Conservation (phyloP, 2,797 vertebrate species). For the Scleropages formosus region DNA sequence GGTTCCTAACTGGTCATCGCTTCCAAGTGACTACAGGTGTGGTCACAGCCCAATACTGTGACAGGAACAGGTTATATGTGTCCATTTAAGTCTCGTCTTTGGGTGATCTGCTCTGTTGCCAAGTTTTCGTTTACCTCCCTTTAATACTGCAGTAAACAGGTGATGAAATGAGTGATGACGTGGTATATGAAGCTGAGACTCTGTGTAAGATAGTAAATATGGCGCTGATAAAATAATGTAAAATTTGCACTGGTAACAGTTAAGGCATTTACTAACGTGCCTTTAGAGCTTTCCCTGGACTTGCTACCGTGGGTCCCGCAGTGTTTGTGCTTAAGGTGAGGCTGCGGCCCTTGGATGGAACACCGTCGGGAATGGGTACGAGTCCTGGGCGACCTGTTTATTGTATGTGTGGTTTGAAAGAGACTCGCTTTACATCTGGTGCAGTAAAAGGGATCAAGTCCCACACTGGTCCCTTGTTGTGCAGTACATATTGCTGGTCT, state of each 20-base stretch:
- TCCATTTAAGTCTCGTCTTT: not conserved
- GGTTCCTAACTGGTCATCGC: not conserved
- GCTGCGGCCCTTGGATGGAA: conserved; percentile 10
- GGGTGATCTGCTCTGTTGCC: not conserved
- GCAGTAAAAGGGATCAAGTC: too few relatives aligned
- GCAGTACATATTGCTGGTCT: too few relatives aligned
- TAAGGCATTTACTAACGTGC: not conserved
- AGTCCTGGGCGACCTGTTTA: not conserved
- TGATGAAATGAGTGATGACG: not conserved
- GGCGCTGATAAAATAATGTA: not conserved
- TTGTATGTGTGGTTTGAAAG: not conserved
- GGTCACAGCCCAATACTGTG: too few relatives aligned
- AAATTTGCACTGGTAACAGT: not conserved
- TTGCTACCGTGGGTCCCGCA: not conserved
- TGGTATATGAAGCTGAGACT: not conserved
- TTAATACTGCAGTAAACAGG: not conserved
- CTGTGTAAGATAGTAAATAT: not conserved
- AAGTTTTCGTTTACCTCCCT: not conserved
- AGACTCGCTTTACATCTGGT: not conserved
- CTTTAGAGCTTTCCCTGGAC: not conserved
- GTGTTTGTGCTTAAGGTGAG: not conserved
- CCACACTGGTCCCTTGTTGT: too few relatives aligned
- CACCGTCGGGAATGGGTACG: not conserved
- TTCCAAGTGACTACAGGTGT: not conserved
- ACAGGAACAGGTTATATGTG: not conserved